Base-by-base conservation (phyloP, 2,797 vertebrate species). In the Hydrolagus colliei region DNA sequence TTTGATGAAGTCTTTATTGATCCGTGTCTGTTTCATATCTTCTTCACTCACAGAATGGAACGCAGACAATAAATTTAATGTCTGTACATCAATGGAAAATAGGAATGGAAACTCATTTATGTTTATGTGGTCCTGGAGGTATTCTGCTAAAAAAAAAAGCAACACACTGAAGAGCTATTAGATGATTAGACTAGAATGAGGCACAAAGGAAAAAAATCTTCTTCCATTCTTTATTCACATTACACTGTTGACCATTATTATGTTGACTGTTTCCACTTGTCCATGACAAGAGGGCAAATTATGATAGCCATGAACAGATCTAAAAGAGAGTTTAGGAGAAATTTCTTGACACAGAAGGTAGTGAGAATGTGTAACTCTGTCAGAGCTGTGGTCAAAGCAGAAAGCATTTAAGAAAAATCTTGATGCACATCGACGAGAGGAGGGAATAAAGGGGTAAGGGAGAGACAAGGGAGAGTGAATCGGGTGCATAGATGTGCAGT, bases 1-100 rank as follows among this genome's bases (percentile, higher is more conserved):
- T 76, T 35, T 61, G 41, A 13, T 76, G 41, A 76, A 76, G 74
- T 76, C 27, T 59, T 76, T 76, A 76, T 76, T 59, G 9, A 59
- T 52, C 18, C 18, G 14, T 52, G 41, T 52, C 41, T 52, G 74
- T 35, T 59, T 59, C 74, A 76, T 76, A 7, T 76, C 35, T 76
- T 73, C 41, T 76, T 52, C 74, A 20, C 41, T 59, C 9, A 76
- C 18, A 9, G 35, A 61, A 52, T 7, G 35, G 35, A 0, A 76
- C 35, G 59, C 35, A 76, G 41, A 59, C 5, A 20, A 76, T 76
- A 35, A 61, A 77, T 61, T n/a, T 77, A 59, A 1, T 73, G 9
- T 22, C 10, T 61, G 35, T 20, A 77, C 74, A 59, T 77, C 73
- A 74, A 74, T 74, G 16, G 11, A 77, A 77, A 35, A 18, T 61